Evolutionary conservation across 2,888 invertebrate genomes (phyloP).

Genomic region (Chydorus sphaericus): DNA sequence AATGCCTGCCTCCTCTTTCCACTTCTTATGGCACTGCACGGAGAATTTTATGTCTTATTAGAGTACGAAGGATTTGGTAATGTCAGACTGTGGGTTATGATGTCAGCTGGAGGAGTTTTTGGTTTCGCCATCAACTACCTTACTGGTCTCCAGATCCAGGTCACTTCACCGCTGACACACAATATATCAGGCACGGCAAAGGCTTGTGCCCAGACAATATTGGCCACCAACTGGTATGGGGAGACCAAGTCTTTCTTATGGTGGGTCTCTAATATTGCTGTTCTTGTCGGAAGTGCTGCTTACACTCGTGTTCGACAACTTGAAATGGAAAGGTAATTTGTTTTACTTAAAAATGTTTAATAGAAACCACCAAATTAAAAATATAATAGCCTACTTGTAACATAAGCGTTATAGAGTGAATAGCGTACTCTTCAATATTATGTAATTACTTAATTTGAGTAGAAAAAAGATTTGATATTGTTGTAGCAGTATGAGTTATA

Average conservation of each 20-base stretch:
- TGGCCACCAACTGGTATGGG: constrained; percentile 80
- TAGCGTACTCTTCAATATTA: too few species aligned
- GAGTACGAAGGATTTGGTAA: constrained; percentile 47
- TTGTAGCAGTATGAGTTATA: too few species aligned
- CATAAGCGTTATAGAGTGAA: too few species aligned
- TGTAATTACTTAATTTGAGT: too few species aligned
- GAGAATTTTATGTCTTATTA: constrained; percentile 50
- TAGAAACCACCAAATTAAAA: too few species aligned
- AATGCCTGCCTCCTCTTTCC: constrained; percentile 81
- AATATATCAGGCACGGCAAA: constrained; percentile 98
- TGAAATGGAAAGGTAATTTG: constrained; percentile 63
- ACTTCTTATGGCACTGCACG: constrained; percentile 71
- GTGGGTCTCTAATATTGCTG: constrained; percentile 89
- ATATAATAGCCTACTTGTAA: too few species aligned
- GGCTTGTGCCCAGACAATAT: constrained; percentile 92
- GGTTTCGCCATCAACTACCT: constrained; percentile 95
- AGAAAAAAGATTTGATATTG: too few species aligned
- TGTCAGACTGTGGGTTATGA: constrained; percentile 60
- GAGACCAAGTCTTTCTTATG: constrained; percentile 67
- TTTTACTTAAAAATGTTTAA: too few species aligned
- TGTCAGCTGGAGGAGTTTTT: constrained; percentile 78
- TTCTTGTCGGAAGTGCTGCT: constrained; percentile 71
- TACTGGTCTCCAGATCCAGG: constrained; percentile 86
- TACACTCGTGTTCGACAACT: constrained; percentile 81
- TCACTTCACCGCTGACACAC: constrained; percentile 94